Percentiles rank a stretch among this genome's conserved stretches.
Evolutionary conservation across 1,140 invertebrate species (phyloP).

Genomic region (Drosophila arawakana): DNA sequence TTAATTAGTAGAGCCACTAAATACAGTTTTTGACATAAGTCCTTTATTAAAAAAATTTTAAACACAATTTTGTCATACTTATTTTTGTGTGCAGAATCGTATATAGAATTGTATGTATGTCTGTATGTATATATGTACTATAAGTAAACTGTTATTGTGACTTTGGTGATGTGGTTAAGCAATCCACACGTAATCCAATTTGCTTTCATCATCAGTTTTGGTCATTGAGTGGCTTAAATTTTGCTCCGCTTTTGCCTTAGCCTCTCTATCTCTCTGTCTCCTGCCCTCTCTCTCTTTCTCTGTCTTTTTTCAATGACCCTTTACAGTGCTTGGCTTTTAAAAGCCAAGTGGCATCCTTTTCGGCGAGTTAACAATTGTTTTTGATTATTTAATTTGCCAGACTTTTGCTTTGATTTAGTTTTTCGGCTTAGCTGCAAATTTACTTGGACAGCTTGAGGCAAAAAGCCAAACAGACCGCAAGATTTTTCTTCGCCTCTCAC

Average conservation of each 20-base stretch:
- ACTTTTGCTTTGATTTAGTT: conserved; percentile 81
- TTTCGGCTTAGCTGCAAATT: conserved; percentile 50
- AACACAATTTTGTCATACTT: too few relatives aligned
- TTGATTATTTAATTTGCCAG: conserved; percentile 79
- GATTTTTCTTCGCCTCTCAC: conserved; percentile 36
- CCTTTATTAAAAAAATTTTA: too few relatives aligned
- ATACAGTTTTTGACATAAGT: too few relatives aligned
- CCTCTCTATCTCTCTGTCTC: neutral
- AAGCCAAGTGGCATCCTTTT: conserved; percentile 20
- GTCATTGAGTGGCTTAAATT: conserved; percentile 6
- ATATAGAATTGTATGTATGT: too few relatives aligned
- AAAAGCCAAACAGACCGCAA: conserved; percentile 60
- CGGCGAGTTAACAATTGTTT: conserved; percentile 64
- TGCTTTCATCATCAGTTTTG: conserved; percentile 42
- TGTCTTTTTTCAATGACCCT: conserved; percentile 14
- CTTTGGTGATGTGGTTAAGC: conserved; percentile 43
- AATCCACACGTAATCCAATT: conserved; percentile 76
- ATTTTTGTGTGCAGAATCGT: too few relatives aligned
- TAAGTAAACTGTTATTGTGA: conserved; percentile 16
- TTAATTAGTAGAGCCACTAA: too few relatives aligned
- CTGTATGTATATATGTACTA: conserved; percentile 7
- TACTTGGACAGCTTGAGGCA: conserved; percentile 40
- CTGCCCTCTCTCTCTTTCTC: conserved; percentile 8
- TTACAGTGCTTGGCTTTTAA: conserved; percentile 9
- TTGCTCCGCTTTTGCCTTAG: conserved; percentile 9